A percentile compares a stretch with the other conserved stretches of the same genome.
phyloP scores from a whole-genome alignment of 1,140 invertebrate species.

The Steinernema khuongi region DNA sequence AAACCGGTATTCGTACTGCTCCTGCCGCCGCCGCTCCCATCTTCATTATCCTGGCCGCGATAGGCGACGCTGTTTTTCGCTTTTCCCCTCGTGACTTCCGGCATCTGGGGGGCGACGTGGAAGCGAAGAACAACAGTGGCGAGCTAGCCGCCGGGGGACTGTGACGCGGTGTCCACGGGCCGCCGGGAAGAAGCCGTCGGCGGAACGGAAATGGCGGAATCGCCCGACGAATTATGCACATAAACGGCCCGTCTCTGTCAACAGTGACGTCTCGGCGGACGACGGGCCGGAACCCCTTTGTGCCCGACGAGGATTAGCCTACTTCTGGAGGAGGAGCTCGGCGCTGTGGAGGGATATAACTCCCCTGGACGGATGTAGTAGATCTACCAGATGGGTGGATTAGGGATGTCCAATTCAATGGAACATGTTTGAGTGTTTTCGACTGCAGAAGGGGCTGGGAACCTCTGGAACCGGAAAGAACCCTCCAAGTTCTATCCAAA shows the following conservation, averaged over 20 bases:
- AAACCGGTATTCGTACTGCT: slow-evolving; percentile 16
- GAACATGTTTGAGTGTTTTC: no score
- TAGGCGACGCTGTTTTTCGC: not conserved
- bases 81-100: not conserved
- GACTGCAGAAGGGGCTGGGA: no score
- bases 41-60: slow-evolving; percentile 1
- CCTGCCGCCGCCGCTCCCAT: not conserved
- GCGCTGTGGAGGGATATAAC: no score
- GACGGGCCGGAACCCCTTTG: no score
- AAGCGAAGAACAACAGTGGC: not conserved
- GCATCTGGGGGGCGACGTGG: not conserved
- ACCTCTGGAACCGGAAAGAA: no score
- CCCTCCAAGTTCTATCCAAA: no score
- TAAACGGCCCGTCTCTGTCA: not conserved
- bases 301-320: not conserved
- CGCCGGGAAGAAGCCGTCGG: not conserved
- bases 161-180: not conserved
- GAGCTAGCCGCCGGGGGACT: not conserved
- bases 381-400: no score
- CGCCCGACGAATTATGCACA: slow-evolving; percentile 3
- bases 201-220: not conserved
- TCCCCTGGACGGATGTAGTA: no score
- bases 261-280: no score
- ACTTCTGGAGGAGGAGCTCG: not conserved
- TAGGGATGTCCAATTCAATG: no score